Conservation (phyloP, 2,113 vertebrate genomes). For the Agapornis roseicollis region DNA sequence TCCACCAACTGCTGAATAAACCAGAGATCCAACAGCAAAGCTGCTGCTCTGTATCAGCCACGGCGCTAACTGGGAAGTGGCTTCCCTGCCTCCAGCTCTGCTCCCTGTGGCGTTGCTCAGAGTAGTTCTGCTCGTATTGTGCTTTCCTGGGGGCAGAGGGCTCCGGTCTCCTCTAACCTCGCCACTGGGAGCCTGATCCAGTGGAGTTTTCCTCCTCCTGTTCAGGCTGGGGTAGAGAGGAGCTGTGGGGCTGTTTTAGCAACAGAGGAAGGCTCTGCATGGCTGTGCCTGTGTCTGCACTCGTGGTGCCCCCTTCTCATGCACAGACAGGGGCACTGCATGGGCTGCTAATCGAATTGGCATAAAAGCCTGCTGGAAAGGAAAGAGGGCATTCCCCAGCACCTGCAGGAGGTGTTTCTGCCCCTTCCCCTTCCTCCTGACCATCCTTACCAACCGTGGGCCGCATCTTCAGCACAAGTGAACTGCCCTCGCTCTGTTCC, state of each 20-base stretch:
- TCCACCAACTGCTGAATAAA: too few relatives aligned
- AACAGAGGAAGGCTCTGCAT: neutral
- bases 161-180: neutral
- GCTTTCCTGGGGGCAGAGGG: neutral
- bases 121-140: rapidly evolving
- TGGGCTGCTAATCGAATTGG: neutral
- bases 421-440: neutral
- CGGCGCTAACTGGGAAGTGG: rapidly evolving
- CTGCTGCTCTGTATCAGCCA: neutral
- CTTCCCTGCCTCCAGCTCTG: neutral
- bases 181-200: neutral
- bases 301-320: neutral
- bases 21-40: neutral
- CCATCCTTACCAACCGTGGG: neutral
- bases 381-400: neutral
- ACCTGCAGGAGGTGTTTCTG: neutral
- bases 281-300: neutral
- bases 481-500: neutral
- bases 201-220: neutral
- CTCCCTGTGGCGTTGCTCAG: rapidly evolving
- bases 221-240: neutral
- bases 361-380: neutral
- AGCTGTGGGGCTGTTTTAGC: neutral
- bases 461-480: neutral
- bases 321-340: neutral